Conservation (phyloP, 2,113 vertebrate genomes). For the Aphelocoma coerulescens region DNA sequence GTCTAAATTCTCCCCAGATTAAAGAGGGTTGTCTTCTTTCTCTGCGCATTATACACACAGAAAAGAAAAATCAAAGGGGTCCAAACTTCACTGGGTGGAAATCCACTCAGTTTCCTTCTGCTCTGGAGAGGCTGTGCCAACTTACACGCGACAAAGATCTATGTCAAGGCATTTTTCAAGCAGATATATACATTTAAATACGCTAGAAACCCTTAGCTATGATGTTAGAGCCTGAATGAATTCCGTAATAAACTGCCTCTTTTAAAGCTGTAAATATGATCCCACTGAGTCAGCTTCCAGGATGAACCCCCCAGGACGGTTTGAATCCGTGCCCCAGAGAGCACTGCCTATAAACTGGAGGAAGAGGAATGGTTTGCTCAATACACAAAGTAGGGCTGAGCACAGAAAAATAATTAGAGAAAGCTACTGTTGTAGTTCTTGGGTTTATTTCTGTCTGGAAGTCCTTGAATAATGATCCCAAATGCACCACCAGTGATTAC, state of each 20-base stretch:
- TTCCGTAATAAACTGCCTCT: background rate
- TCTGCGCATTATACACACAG: background rate
- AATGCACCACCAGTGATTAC: slow-evolving; percentile 46
- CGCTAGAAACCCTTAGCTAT: background rate
- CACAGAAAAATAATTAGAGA: slow-evolving; percentile 52
- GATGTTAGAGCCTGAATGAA: background rate
- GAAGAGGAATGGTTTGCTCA: slow-evolving; percentile 23
- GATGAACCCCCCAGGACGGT: background rate
- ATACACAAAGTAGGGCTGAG: background rate
- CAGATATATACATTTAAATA: background rate
- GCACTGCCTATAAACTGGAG: background rate
- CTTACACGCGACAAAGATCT: background rate
- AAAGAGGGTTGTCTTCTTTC: slow-evolving; percentile 13
- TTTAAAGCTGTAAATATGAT: background rate
- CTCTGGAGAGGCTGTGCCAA: background rate
- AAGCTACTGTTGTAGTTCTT: slow-evolving; percentile 18
- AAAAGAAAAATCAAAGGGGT: slow-evolving; percentile 35
- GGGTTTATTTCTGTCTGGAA: slow-evolving; percentile 43
- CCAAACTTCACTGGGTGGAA: background rate
- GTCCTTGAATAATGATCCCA: slow-evolving; percentile 55
- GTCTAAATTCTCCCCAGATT: slow-evolving; percentile 51
- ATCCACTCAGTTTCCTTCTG: background rate
- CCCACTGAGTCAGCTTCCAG: background rate
- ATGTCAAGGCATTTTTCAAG: background rate
- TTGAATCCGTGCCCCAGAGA: background rate